Evolutionary conservation across 1,140 invertebrate genomes (phyloP), one percentile per base, ranked within the genome.

Genomic region (Drosophila serrata): DNA sequence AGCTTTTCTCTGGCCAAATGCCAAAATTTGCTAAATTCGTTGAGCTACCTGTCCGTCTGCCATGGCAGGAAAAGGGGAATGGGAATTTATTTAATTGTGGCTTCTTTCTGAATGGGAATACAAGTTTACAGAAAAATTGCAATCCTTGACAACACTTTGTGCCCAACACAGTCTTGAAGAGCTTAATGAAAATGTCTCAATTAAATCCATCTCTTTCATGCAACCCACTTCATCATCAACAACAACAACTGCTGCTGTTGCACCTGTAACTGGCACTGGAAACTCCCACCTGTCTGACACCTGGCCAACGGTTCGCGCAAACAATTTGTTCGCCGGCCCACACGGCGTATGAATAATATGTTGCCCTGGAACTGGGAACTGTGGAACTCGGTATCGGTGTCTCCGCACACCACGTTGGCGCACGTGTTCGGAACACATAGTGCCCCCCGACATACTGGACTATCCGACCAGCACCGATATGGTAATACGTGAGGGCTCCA

Each of bases 381-480:
- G 27, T 24, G 22, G 22, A 46, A 46, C 85, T 70, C 68, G 62
- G 60, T 69, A 63, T 79, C 81, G 65, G 51, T 81, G 62, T 82
- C 79, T 64, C 46, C 69, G 73, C 39, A 29, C 53, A 39, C 27
- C 53, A 39, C 27, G 17, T 72, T 29, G 19, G n/a, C 42, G 40
- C 51, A 56, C 72, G 56, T 72, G 46, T 40, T 55, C 46, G 46
- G 43, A 49, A 49, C 37, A n/a, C 92, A 42, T 93, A 98, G 97
- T 98, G 59, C 97, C 97, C 13, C 97, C 97, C 17, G 96, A 97
- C 93, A 97, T 97, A 79, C 93, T 97, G 86, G 97, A 98, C 94
- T 95, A 96, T 85, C 95, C 96, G 29, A 97, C 97, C 51, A 97
- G 97, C 90, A 95, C 96, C 15, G 97, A 98, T 92, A 96, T 98